Evolutionary conservation across 2,113 vertebrate species (phyloP).

Genomic region (Phyllopteryx taeniolatus): DNA sequence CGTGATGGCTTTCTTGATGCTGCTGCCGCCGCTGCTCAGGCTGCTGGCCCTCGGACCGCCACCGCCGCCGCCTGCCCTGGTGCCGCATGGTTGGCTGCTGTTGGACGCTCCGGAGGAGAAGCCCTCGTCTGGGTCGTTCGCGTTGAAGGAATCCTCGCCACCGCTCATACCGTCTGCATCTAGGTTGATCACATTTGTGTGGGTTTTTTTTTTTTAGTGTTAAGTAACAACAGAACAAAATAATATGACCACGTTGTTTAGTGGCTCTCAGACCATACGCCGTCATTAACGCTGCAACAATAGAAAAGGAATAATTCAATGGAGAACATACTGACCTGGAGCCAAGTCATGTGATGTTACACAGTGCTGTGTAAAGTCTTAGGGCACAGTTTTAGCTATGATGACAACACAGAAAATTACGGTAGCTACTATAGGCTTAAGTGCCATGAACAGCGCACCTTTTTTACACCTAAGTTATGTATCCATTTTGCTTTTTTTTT

Average conservation of each 20-base stretch:
- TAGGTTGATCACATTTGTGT: constrained; percentile 47
- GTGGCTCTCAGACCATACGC: background rate
- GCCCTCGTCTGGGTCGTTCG: constrained; percentile 95
- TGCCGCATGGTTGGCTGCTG: constrained; percentile 89
- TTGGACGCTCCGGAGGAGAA: constrained; percentile 96
- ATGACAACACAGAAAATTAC: background rate
- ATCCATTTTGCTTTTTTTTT: too few species aligned
- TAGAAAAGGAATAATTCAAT: constrained; percentile 22
- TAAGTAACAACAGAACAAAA: background rate
- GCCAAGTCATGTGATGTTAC: constrained; percentile 19
- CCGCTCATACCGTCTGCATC: constrained; percentile 85
- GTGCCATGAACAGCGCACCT: too few species aligned
- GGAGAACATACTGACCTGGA: constrained; percentile 25
- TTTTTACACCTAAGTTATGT: too few species aligned
- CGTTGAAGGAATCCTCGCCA: constrained; percentile 86
- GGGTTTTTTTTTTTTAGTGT: background rate
- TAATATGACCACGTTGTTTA: background rate
- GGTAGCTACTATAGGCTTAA: background rate
- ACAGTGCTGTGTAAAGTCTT: constrained; percentile 20
- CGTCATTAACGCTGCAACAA: constrained; percentile 21
- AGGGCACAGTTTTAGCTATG: background rate
- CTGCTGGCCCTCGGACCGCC: constrained; percentile 57
- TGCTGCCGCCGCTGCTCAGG: constrained; percentile 78
- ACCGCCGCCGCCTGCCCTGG: constrained; percentile 68
- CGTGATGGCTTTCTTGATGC: constrained; percentile 85